These are phyloP conservation scores for Cercocebus atys DNA, from an alignment of 2,113 vertebrate genomes.

Conservation along the genomic window DNA sequence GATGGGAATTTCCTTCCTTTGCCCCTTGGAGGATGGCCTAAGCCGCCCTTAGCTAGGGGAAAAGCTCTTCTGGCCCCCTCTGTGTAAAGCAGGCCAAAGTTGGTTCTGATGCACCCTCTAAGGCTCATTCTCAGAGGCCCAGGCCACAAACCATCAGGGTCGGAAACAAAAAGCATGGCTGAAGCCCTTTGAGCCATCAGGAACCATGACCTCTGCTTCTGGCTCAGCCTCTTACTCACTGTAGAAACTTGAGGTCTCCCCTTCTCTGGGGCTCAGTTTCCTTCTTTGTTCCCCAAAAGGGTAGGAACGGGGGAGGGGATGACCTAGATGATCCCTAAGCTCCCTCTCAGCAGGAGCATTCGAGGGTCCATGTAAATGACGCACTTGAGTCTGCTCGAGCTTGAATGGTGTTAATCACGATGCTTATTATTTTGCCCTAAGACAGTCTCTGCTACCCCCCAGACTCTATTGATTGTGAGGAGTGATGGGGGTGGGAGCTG, in stretches of 20 bases:
- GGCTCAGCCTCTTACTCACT: neutral
- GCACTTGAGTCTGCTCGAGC: neutral
- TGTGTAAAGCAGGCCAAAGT: neutral
- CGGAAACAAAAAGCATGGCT: neutral
- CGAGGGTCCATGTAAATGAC: conserved; percentile 47
- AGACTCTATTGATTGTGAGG: neutral
- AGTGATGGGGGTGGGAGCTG: conserved; percentile 3
- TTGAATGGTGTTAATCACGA: conserved; percentile 48
- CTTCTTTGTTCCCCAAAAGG: conserved; percentile 30
- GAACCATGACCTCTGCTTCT: neutral
- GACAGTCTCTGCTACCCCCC: neutral
- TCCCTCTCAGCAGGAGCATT: neutral
- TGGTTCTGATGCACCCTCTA: neutral
- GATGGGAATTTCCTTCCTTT: conserved; percentile 23
- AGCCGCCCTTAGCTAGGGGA: neutral
- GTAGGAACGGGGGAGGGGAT: neutral
- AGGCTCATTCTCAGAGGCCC: neutral
- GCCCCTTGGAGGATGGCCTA: neutral
- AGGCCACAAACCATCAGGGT: neutral
- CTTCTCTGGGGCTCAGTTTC: conserved; percentile 33
- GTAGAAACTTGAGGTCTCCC: neutral
- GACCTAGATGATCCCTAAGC: neutral
- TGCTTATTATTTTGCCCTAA: conserved; percentile 51
- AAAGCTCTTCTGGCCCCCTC: conserved; percentile 9
- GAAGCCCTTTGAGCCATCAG: neutral